Conservation (phyloP, 1,140 invertebrate genomes). For the Drosophila sturtevanti region DNA sequence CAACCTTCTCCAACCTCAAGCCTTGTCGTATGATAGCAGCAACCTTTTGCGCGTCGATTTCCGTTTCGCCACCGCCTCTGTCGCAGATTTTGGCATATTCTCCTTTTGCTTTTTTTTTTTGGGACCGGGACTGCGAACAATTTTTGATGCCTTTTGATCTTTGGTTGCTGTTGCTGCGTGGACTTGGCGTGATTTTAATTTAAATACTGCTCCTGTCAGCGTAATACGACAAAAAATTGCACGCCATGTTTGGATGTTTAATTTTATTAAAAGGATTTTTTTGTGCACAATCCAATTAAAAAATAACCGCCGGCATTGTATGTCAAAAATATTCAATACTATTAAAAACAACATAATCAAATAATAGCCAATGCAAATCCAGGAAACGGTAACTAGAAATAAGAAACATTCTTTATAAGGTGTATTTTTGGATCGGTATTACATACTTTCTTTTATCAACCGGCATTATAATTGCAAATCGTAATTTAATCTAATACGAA, state of each 20-base stretch:
- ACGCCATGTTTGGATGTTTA: slow-evolving; percentile 80
- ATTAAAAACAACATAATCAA: slow-evolving; percentile 9
- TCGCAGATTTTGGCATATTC: slow-evolving; percentile 46
- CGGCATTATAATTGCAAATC: too few species aligned
- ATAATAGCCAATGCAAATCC: slow-evolving; percentile 24
- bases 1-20: slow-evolving; percentile 31
- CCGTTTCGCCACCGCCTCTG: slow-evolving; percentile 61
- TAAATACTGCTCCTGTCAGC: slow-evolving; percentile 76
- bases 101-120: slow-evolving; percentile 26
- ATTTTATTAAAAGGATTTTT: slow-evolving; percentile 80
- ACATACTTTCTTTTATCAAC: too few species aligned
- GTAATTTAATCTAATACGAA: too few species aligned
- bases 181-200: slow-evolving; percentile 81
- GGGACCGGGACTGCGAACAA: slow-evolving; percentile 26
- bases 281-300: slow-evolving; percentile 78
- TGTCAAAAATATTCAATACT: slow-evolving; percentile 73
- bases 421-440: too few species aligned
- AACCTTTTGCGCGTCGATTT: slow-evolving; percentile 80
- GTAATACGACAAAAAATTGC: slow-evolving; percentile 78
- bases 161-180: slow-evolving; percentile 56
- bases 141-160: slow-evolving; percentile 81
- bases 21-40: slow-evolving; percentile 78
- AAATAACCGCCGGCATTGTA: slow-evolving; percentile 78
- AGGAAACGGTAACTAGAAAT: slow-evolving; percentile 6
- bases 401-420: not conserved